Percentiles rank a stretch among this genome's conserved stretches.
Evolutionary conservation across 2,113 vertebrate genomes (phyloP).

Genomic region (Mustelus asterias): DNA sequence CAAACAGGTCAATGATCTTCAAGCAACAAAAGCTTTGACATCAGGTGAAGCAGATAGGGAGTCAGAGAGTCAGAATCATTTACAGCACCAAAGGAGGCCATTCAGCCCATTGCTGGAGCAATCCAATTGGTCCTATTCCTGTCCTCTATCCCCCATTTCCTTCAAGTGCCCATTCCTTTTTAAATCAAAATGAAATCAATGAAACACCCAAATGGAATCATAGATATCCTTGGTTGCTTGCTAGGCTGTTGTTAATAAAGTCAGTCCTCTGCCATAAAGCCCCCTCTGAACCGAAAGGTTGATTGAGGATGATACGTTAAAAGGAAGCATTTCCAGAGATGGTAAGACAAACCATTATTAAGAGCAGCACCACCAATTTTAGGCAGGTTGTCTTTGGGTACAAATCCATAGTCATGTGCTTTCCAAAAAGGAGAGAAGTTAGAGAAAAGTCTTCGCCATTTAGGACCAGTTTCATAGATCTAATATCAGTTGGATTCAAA

Average conservation of each 20-base stretch:
- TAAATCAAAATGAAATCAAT: background rate
- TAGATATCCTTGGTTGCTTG: background rate
- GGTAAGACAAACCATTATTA: background rate
- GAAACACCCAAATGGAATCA: background rate
- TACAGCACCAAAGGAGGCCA: no score
- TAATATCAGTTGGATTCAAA: background rate
- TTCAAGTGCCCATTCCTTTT: background rate
- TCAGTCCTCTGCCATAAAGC: background rate
- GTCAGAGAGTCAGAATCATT: no score
- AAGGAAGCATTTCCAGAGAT: background rate
- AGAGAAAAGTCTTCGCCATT: background rate
- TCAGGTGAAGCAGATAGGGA: background rate
- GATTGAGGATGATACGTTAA: background rate
- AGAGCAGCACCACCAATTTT: background rate
- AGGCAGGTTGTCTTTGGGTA: background rate
- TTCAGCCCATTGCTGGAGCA: no score
- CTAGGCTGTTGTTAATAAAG: background rate
- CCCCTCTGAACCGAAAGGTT: background rate
- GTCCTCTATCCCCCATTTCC: background rate
- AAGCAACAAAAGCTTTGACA: background rate
- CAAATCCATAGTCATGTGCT: background rate
- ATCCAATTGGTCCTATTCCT: background rate
- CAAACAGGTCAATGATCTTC: background rate
- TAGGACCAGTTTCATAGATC: background rate
- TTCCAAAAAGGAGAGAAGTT: background rate